Base-by-base conservation (phyloP, 1,140 invertebrate species). In the Proctacanthus coquilletti region DNA sequence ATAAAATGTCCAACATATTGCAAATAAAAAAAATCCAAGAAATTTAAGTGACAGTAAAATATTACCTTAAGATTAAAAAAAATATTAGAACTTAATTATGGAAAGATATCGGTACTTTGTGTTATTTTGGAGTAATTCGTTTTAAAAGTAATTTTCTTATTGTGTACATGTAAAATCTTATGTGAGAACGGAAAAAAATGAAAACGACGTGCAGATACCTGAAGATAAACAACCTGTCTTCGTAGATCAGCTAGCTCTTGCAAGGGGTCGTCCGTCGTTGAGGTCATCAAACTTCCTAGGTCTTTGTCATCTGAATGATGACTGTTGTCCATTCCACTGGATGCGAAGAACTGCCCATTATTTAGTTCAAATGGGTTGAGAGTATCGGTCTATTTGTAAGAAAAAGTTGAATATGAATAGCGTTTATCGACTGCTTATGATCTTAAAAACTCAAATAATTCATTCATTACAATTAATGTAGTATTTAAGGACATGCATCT, bases 351-450 rank as follows among this genome's bases (percentile, higher is more conserved):
- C 62, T 76, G 74, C 66, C 78, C 77, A 74, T 83, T 83, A 69
- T 78, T 70, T 52, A 77, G 72, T 53, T 81, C 77, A 69, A 84
- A 84, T 69, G 82, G 80, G 74, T 83, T 84, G 69, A 82, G 75
- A 73, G 81, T 80, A 70, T 84, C 81, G 51, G 77, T 73, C 76
- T 79, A 62, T 20, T 42, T 35, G 11, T 10, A 18, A 5, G 34
- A 15, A 6, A 6, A 30, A 52, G 48, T 54, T 41, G 15, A 50
- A 35, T 11, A 35, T 4, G 25, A 20, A 21, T 17, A 39, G 36
- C 33, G 35, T 39, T 41, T 5, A 39, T 34, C 13, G 30, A 5
- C 14, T 18, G n/a, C n/a, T 38, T 34, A n/a, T 4, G 9, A 19
- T n/a, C 36, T 37, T 40, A 36, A 30, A 38, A 40, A n/a, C n/a